Conservation (phyloP, 2,888 invertebrate genomes). For the Heliconius erato region DNA sequence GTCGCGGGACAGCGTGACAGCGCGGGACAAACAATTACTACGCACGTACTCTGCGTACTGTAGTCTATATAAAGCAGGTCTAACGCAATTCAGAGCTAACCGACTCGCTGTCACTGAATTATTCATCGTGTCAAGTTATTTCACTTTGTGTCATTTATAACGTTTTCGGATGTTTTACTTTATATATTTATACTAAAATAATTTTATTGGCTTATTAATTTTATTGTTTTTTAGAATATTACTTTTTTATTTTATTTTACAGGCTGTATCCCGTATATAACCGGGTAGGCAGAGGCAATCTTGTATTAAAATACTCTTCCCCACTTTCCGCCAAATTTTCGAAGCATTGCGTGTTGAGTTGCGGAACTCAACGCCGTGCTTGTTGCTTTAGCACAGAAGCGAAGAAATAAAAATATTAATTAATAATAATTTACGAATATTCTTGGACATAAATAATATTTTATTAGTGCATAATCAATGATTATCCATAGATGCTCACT, state of each 20-base stretch:
- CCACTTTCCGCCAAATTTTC: not conserved
- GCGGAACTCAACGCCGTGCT: not conserved
- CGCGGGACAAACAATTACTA: slow-evolving; percentile 26
- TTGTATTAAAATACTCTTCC: not conserved
- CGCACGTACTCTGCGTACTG: slow-evolving; percentile 25
- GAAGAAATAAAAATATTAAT: not conserved
- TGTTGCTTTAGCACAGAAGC: not conserved
- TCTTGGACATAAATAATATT: too few relatives aligned
- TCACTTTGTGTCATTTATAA: slow-evolving; percentile 5
- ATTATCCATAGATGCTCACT: not conserved
- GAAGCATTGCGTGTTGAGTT: not conserved
- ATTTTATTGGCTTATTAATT: not conserved
- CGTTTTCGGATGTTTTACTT: not conserved
- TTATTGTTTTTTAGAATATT: not conserved
- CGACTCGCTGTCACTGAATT: slow-evolving; percentile 12
- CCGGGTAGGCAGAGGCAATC: not conserved
- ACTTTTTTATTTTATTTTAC: not conserved
- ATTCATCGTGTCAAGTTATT: slow-evolving; percentile 14
- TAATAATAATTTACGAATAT: too few relatives aligned
- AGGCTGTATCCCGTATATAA: not conserved
- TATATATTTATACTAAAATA: not conserved
- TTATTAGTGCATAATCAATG: too few relatives aligned
- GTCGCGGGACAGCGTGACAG: not conserved
- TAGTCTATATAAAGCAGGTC: slow-evolving; percentile 1
- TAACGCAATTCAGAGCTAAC: slow-evolving; percentile 1